These are phyloP conservation scores for Sarcophaga rosellei DNA, from an alignment of 2,888 invertebrate genomes.

Conservation along the genomic window DNA sequence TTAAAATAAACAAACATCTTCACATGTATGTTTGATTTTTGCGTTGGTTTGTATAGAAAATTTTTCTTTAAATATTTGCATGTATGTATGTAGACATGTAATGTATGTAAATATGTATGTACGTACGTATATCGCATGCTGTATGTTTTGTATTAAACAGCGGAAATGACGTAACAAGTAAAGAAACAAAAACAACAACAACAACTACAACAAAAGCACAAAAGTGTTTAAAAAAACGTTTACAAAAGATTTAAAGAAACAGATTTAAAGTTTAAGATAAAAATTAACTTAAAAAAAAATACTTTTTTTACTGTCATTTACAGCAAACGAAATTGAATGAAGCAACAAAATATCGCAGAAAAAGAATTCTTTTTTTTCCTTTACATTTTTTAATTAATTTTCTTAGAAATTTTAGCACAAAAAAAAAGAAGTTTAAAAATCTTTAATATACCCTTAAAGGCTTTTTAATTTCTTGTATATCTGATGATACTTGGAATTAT, in stretches of 20 bases:
- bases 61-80: no score
- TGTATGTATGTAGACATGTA: not conserved
- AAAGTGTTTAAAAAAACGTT: constrained; percentile 46
- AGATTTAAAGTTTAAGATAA: constrained; percentile 57
- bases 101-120: not conserved
- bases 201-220: not conserved
- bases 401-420: constrained; percentile 6
- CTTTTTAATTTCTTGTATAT: no score
- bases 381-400: constrained; percentile 6
- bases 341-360: constrained; percentile 18
- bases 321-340: constrained; percentile 23
- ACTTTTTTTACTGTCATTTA: not conserved
- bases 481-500: no score
- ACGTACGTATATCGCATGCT: not conserved
- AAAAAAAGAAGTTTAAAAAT: not conserved
- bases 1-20: not conserved
- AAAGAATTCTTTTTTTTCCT: constrained; percentile 10
- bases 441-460: not conserved
- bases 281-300: not conserved
- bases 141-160: constrained; percentile 15
- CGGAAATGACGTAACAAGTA: constrained; percentile 57
- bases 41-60: no score
- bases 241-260: constrained; percentile 44
- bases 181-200: constrained; percentile 15
- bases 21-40: not conserved